Evolutionary conservation across 2,797 vertebrate species (phyloP), one percentile per base, ranked within the genome.

Genomic region (Crypturellus tataupa): DNA sequence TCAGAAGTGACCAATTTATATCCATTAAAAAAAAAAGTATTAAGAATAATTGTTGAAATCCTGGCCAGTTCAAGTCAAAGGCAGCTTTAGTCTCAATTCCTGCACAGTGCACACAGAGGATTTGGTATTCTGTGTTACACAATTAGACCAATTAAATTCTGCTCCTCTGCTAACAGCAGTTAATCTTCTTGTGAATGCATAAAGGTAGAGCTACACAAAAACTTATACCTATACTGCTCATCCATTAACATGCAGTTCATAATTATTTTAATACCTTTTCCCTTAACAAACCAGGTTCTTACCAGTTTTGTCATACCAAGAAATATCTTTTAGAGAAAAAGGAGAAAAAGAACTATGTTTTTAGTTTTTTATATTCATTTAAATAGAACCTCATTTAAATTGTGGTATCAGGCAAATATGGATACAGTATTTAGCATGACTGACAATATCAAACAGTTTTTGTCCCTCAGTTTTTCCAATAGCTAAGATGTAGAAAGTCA

Each of bases 1-100:
- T 96, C 94, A 96, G 87, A 96, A 96, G 79, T 93, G 92, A 96
- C 95, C 94, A 95, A 96, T 96, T 95, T 87, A 96, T 95, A 94
- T 44, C 91, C 62, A 94, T 82, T 88, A 72, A 90, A 49, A 49
- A 49, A 46, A 44, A 44, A 47, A 47, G 8, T 75, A 40, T 79
- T 87, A 95, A 87, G 59, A 85, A 71, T 42, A 85, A 75, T 60
- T 47, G 73, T 46, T 78, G 47, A 83, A 94, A 92, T 89, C 77
- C 81, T 80, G 62, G 23, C 65, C 76, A 75, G 59, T 58, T 93
- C 29, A 75, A 90, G 53, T 64, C 72, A 87, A 44, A 72, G 75
- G 80, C 39, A 60, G 62, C 40, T 33, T 6, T 49, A 89, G 87
- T 77, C 60, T 89, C 47, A 90, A 82, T 64, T 87, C 64, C 71